A percentile compares a stretch with the other conserved stretches of the same genome.
phyloP scores from a whole-genome alignment of 23 tunicate species.

The Halocynthia aurantium region DNA sequence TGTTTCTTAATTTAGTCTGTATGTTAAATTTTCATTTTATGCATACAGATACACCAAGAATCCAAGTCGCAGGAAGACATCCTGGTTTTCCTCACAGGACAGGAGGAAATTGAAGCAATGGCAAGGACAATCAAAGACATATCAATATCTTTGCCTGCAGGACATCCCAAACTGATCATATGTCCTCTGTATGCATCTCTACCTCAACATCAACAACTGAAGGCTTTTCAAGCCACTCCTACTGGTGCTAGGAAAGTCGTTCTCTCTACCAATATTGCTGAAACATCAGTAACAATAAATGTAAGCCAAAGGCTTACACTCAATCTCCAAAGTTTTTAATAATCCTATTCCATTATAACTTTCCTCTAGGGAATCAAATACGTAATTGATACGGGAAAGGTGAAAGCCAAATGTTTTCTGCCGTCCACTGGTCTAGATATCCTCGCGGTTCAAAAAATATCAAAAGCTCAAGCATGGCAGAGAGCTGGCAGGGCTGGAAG shows the following conservation, averaged over 20 bases:
- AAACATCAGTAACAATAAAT: slow-evolving; percentile 87
- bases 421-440: slow-evolving; percentile 66
- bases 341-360: not conserved
- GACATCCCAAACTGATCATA: slow-evolving; percentile 38
- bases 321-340: not conserved
- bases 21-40: not conserved
- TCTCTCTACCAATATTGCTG: slow-evolving; percentile 84
- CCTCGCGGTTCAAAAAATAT: slow-evolving; percentile 65
- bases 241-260: slow-evolving; percentile 57
- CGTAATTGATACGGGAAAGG: slow-evolving; percentile 88
- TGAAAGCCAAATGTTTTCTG: slow-evolving; percentile 79
- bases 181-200: slow-evolving; percentile 85
- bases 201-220: slow-evolving; percentile 63
- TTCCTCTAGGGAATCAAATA: slow-evolving; percentile 57
- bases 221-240: slow-evolving; percentile 66
- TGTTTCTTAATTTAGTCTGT: not conserved
- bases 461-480: slow-evolving; percentile 97
- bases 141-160: slow-evolving; percentile 36
- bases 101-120: slow-evolving; percentile 87
- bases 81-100: slow-evolving; percentile 87
- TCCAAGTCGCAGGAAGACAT: slow-evolving; percentile 72
- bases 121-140: slow-evolving; percentile 63
- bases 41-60: slow-evolving; percentile 55
- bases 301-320: not conserved
- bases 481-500: slow-evolving; percentile 95